Base-by-base conservation (phyloP, 2,113 vertebrate species). In the pig (Sus scrofa) region DNA sequence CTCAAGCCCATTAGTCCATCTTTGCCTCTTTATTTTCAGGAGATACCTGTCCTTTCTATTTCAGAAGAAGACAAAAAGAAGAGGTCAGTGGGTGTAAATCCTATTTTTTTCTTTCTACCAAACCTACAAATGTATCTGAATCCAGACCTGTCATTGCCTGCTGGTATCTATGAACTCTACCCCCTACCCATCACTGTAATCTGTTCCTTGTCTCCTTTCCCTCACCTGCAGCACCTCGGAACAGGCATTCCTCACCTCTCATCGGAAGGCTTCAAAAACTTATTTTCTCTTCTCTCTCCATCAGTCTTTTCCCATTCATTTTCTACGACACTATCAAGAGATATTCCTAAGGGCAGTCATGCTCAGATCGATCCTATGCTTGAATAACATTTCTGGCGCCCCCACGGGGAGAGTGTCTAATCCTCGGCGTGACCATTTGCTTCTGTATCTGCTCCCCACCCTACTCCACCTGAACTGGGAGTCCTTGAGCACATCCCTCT, bases 21-120 rank as follows among this genome's bases (percentile, higher is more conserved):
- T 16, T 58, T 19, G n/a, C 27, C 24, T 77, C 24, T 52, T 32
- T 44, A 67, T 37, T 52, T 83, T 90, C 67, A 89, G 37, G 13
- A 91, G n/a, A 58, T 11, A 13, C 27, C 60, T 79, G 32, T 60
- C 34, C 37, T 92, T 94, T n/a, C 34, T 54, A 39, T 34, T 73
- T 78, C 86, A 85, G 89, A 93, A 50, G 27, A 82, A 63, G 67
- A 65, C 7, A 12, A 63, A 32, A 86, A 6, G 19, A 85, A 56
- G 83, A 83, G 37, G 16, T 10, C 8, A 20, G 24, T 62, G 11
- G 0, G 32, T 27, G 5, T 19, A 54, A 10, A 68, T n/a, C 52
- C 12, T 54, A 1, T 60, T 77, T 56, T 11, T 22, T 65, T 63
- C 34, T 26, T 58, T 56, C 77, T 75, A 39, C 27, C 16, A 39